Evolutionary conservation across 2,888 invertebrate species (phyloP), one percentile per base, ranked within the genome.

Genomic region (Entomobrya proxima): DNA sequence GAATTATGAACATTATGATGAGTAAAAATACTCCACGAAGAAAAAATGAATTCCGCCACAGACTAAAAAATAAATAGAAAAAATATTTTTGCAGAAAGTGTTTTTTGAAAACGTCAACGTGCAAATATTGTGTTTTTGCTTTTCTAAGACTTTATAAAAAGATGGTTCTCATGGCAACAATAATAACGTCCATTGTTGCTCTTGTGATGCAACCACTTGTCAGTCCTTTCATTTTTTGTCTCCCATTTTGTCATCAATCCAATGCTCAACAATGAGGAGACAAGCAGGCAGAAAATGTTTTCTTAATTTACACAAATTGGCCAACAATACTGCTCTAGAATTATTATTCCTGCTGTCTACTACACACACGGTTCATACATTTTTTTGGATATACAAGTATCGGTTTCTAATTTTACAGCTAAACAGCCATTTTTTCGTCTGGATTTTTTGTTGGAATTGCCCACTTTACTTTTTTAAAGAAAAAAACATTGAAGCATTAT

Each of bases 121-220:
- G 32, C 35, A 64, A 37, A 37, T 18, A 18, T 37, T 15, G 11
- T 69, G 40, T 27, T 44, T n/a, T n/a, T n/a, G n/a, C n/a, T n/a
- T n/a, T 40, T 69, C 44, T 44, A 40, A 24, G 44, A n/a, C n/a
- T n/a, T n/a, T 69, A 44, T 67, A 67, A 30, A 40, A 44, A 44
- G n/a, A 27, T 27, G 13, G 15, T 27, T 44, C 69, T 69, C 69
- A 27, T 69, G 44, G 30, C 61, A 77, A 77, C 77, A 77, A 77
- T 77, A 32, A 44, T 6, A n/a, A n/a, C n/a, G n/a, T 6, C 77
- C 27, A 77, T 61, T 77, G 61, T 77, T 30, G 44, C 13, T 58
- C 55, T 61, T 24, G 69, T 7, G 24, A 69, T 27, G 27, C 69
- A 44, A 69, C 69, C 27, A 44, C 40, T 44, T 44, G 44, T 27